A percentile compares a stretch with the other conserved stretches of the same genome.
These are phyloP conservation scores for Heliconius charithonia DNA, from an alignment of 2,888 invertebrate species.

Conservation along the genomic window DNA sequence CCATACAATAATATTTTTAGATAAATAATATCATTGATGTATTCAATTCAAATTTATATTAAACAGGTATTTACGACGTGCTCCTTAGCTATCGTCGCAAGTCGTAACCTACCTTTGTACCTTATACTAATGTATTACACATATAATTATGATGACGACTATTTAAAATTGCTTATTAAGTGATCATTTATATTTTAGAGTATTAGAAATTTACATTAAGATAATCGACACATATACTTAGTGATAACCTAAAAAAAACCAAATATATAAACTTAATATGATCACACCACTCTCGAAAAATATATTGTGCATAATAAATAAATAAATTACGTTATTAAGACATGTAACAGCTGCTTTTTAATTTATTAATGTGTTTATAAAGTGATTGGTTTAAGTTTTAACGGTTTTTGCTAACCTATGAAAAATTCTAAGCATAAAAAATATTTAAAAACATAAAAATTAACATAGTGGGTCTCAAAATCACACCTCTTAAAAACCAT, in stretches of 20 bases:
- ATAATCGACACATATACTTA: not conserved
- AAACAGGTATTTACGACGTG: not conserved
- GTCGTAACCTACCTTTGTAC: slow-evolving; percentile 1
- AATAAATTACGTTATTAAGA: not conserved
- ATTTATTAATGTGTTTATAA: not conserved
- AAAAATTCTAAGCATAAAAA: too few relatives aligned
- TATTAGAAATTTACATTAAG: not conserved
- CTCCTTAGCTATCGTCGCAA: not conserved
- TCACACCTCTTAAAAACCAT: not conserved
- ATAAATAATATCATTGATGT: not conserved
- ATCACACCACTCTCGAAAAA: not conserved
- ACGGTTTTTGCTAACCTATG: too few relatives aligned
- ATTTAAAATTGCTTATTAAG: not conserved
- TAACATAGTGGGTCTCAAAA: not conserved
- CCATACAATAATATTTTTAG: not conserved
- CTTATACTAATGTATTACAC: slow-evolving; percentile 7
- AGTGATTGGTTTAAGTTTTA: too few relatives aligned
- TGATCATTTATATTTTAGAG: not conserved
- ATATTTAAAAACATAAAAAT: not conserved
- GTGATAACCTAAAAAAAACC: not conserved
- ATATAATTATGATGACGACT: not conserved
- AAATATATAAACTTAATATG: not conserved
- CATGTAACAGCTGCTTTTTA: not conserved
- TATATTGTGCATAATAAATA: not conserved
- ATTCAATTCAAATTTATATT: not conserved